Base-by-base conservation (phyloP, 2,888 invertebrate genomes). In the Mythimna loreyi region DNA sequence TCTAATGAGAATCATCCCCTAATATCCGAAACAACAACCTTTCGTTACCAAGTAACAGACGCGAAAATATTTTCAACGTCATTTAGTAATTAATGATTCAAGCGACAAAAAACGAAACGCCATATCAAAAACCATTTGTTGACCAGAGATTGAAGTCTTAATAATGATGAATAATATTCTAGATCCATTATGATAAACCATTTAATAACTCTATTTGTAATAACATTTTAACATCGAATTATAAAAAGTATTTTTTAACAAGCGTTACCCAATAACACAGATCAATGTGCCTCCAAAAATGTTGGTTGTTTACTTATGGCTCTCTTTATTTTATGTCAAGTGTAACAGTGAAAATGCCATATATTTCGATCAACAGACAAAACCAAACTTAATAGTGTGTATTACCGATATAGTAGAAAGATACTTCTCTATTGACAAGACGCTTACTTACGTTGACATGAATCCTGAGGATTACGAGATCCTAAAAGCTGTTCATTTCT, bases 401-500 rank as follows among this genome's bases (percentile, higher is more conserved):
- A 30, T 86, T n/a, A 69, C 47, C 6, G 13, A 36, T 53, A 64
- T 84, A 67, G 30, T 86, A 3, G 30, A 52, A 13, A 79, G 72
- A 69, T 86, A 86, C 63, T 86, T 80, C 30, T 58, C 23, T 19
- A 69, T 76, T 2, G 45, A 25, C 21, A 78, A 76, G 11, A 55
- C 28, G 0, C 0, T 87, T 8, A 77, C 79, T 0, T 82, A 79
- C 50, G 40, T 85, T 5, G 68, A 80, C 47, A 65, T 81, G n/a
- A 65, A 70, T 33, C 49, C 50, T 28, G 63, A 64, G 19, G 67
- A 78, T 13, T 72, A 76, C 56, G 16, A 40, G 0, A 36, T 87
- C 9, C 66, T 85, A 5, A 72, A 74, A 63, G 57, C 63, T 4
- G 74, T 87, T 11, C 81, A 88, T 61, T 53, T 78, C 2, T 40